Conservation (phyloP, 1,140 invertebrate species). For the Euglossa dilemma region DNA sequence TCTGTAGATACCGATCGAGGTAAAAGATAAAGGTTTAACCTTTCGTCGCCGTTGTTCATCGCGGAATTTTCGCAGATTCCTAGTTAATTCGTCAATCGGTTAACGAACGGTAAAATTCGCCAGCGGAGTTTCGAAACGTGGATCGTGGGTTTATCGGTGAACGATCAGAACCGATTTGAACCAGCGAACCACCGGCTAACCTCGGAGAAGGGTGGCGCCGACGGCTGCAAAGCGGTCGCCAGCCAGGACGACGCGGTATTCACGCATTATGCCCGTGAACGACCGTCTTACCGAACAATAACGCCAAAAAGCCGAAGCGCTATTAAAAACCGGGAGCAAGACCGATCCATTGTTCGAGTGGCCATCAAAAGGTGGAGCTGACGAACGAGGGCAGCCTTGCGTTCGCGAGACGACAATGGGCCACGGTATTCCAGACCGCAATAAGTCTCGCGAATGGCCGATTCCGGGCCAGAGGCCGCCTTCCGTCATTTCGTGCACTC, state of each 20-base stretch:
- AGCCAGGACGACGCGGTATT: background rate
- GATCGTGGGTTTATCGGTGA: too few relatives aligned
- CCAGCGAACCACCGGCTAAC: too few relatives aligned
- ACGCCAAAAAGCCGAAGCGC: background rate
- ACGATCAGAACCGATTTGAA: too few relatives aligned
- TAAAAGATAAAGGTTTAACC: too few relatives aligned
- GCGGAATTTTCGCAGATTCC: too few relatives aligned
- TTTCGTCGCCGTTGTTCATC: too few relatives aligned
- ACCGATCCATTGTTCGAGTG: conserved; percentile 16
- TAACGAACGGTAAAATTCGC: too few relatives aligned
- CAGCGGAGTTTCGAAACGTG: too few relatives aligned
- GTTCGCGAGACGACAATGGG: conserved; percentile 3
- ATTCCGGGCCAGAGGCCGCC: background rate
- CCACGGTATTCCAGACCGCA: background rate
- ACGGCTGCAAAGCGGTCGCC: background rate
- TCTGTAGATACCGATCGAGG: too few relatives aligned
- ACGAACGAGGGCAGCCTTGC: conserved; percentile 3
- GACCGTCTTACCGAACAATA: background rate
- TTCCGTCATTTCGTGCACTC: background rate
- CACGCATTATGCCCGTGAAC: background rate
- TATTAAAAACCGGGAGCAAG: background rate
- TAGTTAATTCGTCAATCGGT: too few relatives aligned
- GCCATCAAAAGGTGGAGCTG: background rate
- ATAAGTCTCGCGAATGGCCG: conserved; percentile 15
- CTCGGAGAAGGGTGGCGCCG: background rate